A percentile compares a stretch with the other conserved stretches of the same genome.
These are phyloP conservation scores for Sebastes minor DNA, from an alignment of 2,797 vertebrate genomes.

Conservation along the genomic window DNA sequence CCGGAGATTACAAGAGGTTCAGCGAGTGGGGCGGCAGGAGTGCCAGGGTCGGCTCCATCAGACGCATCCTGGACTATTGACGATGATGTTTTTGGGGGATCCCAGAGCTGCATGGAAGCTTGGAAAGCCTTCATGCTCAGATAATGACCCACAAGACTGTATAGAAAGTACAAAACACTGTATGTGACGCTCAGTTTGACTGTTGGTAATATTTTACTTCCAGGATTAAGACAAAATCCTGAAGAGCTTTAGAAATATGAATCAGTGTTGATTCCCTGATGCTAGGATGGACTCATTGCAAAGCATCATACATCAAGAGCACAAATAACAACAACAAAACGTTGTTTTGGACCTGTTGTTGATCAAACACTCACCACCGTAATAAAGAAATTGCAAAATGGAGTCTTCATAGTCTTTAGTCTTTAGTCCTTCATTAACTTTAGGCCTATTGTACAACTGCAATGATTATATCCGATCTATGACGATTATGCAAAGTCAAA, in stretches of 20 bases:
- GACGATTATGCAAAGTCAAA: background rate
- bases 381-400: conserved; percentile 47
- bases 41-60: conserved; percentile 76
- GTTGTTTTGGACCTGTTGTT: background rate
- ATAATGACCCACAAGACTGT: background rate
- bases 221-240: background rate
- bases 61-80: conserved; percentile 68
- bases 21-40: conserved; percentile 72
- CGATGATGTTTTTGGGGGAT: background rate
- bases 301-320: background rate
- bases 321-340: background rate
- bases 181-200: background rate
- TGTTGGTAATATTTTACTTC: background rate
- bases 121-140: background rate
- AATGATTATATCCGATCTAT: background rate
- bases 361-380: background rate
- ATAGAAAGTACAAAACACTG: background rate
- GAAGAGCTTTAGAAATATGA: background rate
- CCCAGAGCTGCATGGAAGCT: background rate
- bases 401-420: conserved; percentile 6
- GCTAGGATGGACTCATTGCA: background rate
- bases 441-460: background rate
- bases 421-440: no score
- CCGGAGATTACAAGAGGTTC: conserved; percentile 75
- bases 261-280: background rate